These are phyloP conservation scores for Amniataba percoides DNA, from an alignment of 2,797 vertebrate genomes.

Conservation along the genomic window DNA sequence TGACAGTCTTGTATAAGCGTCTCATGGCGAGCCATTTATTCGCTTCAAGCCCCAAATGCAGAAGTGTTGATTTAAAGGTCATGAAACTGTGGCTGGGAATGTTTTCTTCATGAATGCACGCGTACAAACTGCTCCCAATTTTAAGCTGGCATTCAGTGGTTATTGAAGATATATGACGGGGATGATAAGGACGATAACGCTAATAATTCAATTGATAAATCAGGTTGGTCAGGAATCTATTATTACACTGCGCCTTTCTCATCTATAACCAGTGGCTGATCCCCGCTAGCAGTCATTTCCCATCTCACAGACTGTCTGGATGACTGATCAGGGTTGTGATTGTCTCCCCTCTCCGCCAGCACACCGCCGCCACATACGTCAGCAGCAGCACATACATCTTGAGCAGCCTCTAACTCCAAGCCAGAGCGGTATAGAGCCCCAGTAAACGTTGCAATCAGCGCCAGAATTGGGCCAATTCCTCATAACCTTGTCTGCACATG, in stretches of 20 bases:
- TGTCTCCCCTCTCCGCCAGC: constrained; percentile 71
- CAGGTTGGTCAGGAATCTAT: constrained; percentile 77
- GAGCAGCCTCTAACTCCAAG: constrained; percentile 71
- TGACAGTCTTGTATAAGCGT: constrained; percentile 19
- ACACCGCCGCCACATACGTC: constrained; percentile 71
- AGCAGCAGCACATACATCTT: constrained; percentile 79
- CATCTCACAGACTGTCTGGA: constrained; percentile 82
- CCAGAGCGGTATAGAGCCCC: constrained; percentile 64
- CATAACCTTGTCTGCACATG: constrained; percentile 81
- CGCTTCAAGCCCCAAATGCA: constrained; percentile 31
- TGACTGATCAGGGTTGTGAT: constrained; percentile 84
- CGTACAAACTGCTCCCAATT: constrained; percentile 45
- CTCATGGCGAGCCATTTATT: constrained; percentile 12
- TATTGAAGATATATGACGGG: constrained; percentile 70
- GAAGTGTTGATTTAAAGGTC: constrained; percentile 53
- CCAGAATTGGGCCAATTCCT: constrained; percentile 83
- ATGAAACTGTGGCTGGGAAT: constrained; percentile 1
- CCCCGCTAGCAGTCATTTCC: constrained; percentile 81
- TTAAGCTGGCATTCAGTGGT: constrained; percentile 52
- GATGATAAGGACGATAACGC: constrained; percentile 70
- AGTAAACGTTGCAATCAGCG: constrained; percentile 83
- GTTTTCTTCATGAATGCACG: constrained; percentile 17
- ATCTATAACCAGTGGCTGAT: constrained; percentile 81
- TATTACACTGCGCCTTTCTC: constrained; percentile 75
- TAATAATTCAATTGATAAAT: constrained; percentile 82